Evolutionary conservation across 1,140 invertebrate species (phyloP), one percentile per base, ranked within the genome.

Genomic region (Drosophila grimshawi): DNA sequence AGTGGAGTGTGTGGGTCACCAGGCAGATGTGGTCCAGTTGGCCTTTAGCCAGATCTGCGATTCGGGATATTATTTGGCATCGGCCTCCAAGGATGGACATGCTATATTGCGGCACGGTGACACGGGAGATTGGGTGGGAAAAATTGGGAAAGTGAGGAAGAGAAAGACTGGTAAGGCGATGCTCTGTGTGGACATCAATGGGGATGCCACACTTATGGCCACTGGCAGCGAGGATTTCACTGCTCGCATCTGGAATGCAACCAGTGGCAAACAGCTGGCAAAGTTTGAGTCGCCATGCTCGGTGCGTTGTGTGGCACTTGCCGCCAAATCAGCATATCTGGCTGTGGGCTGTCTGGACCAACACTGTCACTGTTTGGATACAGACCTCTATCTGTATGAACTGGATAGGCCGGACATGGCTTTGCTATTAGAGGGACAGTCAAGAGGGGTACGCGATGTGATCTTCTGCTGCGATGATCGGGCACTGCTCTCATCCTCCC

Each of bases 101-200:
- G 98, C 98, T 5, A 98, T 99, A 97, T 93, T 99, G 68, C 95
- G 98, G 30, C 97, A 99, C 93, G 98, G 98, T 33, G 98, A 98
- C 90, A 99, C 98, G 32, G 98, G 98, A 46, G 97, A 99, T 93
- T 99, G 98, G 98, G 97, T 99, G 86, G 98, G 98, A 71, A 98
- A 97, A 7, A 99, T 99, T 92, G 5, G 97, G 92, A 98, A 19
- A 19, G 19, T 19, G 19, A 19, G 19, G 19, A 19, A 19, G 19
- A 19, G 19, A 19, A 19, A 97, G 6, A 98, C 99, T 90, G 98
- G 98, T 93, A 97, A 97, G 57, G 97, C 97, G 57, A 97, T 99
- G 43, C 99, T 98, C 97, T 97, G 98, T 75, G 98, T 99, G 64
- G 97, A 97, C 57, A 93, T 99, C 60, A 98, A 98, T 93, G 93